Evolutionary conservation across 1,140 invertebrate genomes (phyloP), one percentile per base, ranked within the genome.

Genomic region (Caerostris extrusa): DNA sequence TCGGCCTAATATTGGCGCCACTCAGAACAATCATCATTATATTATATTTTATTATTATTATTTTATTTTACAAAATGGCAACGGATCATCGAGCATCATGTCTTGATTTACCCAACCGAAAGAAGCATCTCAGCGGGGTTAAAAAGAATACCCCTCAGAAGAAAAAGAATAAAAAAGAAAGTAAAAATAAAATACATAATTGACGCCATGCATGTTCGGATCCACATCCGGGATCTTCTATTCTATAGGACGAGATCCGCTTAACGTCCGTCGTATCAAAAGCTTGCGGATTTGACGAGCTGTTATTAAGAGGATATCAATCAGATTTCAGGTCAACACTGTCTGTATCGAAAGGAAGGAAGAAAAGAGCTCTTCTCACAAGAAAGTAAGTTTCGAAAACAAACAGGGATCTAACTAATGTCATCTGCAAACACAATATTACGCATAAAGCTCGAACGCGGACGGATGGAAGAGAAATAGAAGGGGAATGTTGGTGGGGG

Each of bases 331-430:
- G 34, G 91, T 87, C 82, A 93, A 93, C 82, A 93, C 19, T 77
- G 61, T 77, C 34, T 34, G 34, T 34, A 34, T 34, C 34, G 34
- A 34, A 34, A 34, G 34, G 34, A 81, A 55, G 53, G 58, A 61
- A 61, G 85, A 92, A 85, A 53, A 57, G 71, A 88, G 56, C 58
- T 88, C 53, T 19, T 88, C 58, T 88, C 90, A 56, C n/a, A n/a
- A 88, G 86, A 93, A 93, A 93, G 92, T 93, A 71, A 93, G 86
- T 93, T 93, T 93, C 53, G 58, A 93, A 93, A 93, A 93, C 86
- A 93, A 93, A 93, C 92, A 93, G 71, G 86, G 92, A 93, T 93
- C 88, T 93, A 93, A 93, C 92, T 93, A 93, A 93, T 93, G 92
- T 93, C 92, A 87, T 93, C 67, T 56, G 92, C 92, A 93, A 93